Evolutionary conservation across 2,888 invertebrate species (phyloP), one percentile per base, ranked within the genome.

Genomic region (Polydrusus tereticollis): DNA sequence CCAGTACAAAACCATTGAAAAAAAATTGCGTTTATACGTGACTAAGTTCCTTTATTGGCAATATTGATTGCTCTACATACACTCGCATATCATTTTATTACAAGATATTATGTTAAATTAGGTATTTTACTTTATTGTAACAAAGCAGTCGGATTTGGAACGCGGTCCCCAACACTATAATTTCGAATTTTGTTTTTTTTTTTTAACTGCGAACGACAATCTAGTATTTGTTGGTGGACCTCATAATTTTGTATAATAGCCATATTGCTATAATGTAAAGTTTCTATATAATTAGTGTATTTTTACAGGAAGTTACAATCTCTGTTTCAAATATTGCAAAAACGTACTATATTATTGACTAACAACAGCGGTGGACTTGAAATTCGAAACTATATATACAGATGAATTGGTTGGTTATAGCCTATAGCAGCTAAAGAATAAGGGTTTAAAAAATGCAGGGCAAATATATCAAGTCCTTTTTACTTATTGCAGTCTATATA

Each of bases 41-140:
- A 38, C 26, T 62, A 45, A 43, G 60, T 59, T 62, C 43, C 43
- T 62, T 62, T 62, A 62, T 62, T 62, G 60, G 29, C 60, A 62
- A 43, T 55, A 38, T 20, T 38, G 23, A 62, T 62, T 62, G 60
- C 60, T 59, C 26, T 26, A 45, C n/a, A n/a, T 21, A 47, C 47
- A 47, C 23, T 23, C 20, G 36, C 29, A 59, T 62, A 62, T 62
- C 60, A 43, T 26, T 62, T 62, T 62, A 29, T 62, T 62, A 26
- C 45, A 29, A 62, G 45, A 62, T 62, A n/a, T n/a, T n/a, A 23
- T n/a, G 41, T 14, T n/a, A 33, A 58, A 58, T 36, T 58, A n/a
- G n/a, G n/a, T n/a, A n/a, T 36, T 36, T 36, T 1, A 36, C n/a
- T 36, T 36, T 36, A 36, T 36, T 58, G 33, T 14, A 58, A 58